Percentiles rank a stretch among this genome's conserved stretches.
Conservation (phyloP, 1,140 invertebrate species). For the Chlorops oryzae region DNA sequence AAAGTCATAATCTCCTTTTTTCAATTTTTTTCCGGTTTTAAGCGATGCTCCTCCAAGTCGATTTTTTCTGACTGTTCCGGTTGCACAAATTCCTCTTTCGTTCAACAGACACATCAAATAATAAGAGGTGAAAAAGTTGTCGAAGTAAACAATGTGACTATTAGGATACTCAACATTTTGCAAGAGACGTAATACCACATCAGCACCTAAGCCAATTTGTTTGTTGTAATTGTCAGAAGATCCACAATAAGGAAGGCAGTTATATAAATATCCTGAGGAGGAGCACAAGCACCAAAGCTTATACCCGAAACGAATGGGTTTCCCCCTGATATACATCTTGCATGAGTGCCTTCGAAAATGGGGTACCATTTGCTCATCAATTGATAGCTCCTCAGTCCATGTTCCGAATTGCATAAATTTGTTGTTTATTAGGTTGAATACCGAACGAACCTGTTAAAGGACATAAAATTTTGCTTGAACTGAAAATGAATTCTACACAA, state of each 20-base stretch:
- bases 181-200: slow-evolving; percentile 7
- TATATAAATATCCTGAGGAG: slow-evolving; percentile 1
- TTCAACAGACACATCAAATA: not conserved
- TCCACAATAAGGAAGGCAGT: slow-evolving; percentile 7
- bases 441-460: not conserved
- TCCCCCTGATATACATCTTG: not conserved
- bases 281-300: slow-evolving; percentile 10
- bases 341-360: no score
- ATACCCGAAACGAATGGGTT: slow-evolving; percentile 1
- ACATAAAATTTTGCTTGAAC: not conserved
- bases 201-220: slow-evolving; percentile 1
- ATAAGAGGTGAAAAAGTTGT: slow-evolving; percentile 1
- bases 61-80: slow-evolving; percentile 5
- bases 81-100: slow-evolving; percentile 9
- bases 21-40: slow-evolving; percentile 4
- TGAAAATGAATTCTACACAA: no score
- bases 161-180: not conserved
- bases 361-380: not conserved
- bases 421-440: no score
- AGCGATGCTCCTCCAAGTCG: not conserved
- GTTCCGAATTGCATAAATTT: slow-evolving; percentile 1
- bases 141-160: not conserved
- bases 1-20: not conserved
- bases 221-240: not conserved
- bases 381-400: slow-evolving; percentile 1